Percentiles rank a stretch among this genome's conserved stretches.
Conservation (phyloP, 2,797 vertebrate species). For the Aplochiton taeniatus region DNA sequence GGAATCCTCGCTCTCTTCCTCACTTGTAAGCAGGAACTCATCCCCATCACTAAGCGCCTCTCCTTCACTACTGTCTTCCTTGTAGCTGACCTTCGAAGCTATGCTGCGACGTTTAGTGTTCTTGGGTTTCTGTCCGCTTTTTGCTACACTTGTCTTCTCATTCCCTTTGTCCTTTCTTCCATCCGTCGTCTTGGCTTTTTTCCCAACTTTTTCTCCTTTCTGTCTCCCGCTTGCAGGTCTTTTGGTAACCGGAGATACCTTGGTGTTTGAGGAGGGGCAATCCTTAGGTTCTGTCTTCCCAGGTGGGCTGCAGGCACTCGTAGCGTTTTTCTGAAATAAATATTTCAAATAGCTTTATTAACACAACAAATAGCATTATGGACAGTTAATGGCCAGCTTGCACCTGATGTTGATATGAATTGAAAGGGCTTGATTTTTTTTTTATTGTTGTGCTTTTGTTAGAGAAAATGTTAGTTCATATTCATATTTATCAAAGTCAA, state of each 20-base stretch:
- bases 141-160: constrained; percentile 32
- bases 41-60: constrained; percentile 71
- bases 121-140: constrained; percentile 63
- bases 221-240: constrained; percentile 41
- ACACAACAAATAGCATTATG: not conserved
- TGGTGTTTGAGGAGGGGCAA: constrained; percentile 31
- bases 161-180: constrained; percentile 14
- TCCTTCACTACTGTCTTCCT: constrained; percentile 83
- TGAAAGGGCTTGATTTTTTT: no score
- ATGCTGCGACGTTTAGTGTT: constrained; percentile 75
- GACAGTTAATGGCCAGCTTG: no score
- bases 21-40: constrained; percentile 73
- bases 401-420: no score
- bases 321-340: constrained; percentile 51
- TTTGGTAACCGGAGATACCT: constrained; percentile 67
- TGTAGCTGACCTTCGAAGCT: constrained; percentile 90
- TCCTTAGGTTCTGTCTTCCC: constrained; percentile 36
- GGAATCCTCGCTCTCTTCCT: constrained; percentile 70
- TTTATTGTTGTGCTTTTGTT: no score
- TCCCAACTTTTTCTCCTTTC: constrained; percentile 50
- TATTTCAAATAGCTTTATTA: no score
- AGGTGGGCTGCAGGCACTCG: constrained; percentile 32
- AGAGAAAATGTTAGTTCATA: no score
- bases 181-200: constrained; percentile 62
- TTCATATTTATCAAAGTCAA: no score